Base-by-base conservation (phyloP, 35 echinoderm and acorn worm species). In the Holothuria glaberrima region DNA sequence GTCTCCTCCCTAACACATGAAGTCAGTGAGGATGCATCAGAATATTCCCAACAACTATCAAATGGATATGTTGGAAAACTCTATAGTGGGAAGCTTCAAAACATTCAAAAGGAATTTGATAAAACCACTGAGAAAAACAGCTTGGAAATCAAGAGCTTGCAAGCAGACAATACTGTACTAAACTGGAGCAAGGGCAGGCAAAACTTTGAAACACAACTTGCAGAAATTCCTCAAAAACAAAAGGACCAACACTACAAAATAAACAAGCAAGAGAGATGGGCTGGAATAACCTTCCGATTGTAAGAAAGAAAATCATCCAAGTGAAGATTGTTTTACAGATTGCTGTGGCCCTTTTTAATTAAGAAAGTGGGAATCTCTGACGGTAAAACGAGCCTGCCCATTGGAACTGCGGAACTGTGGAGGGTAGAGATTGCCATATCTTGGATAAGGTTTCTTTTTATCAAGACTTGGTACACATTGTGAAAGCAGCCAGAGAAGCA, bases 371-470 rank as follows among this genome's bases (percentile, higher is more conserved):
- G 69, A 29, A 34, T 32, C 35, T 5, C n/a, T 30, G 69, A 31
- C 5, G 25, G 32, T 32, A 31, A 30, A 31, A 34, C 29, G 69
- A 72, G 30, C 69, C 22, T 30, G 69, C 69, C 19, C 69, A 71
- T 30, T 14, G 68, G 14, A 24, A 71, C 33, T 18, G 68, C 16
- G 4, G 68, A 71, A n/a, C 27, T 30, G 28, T 30, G 0, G 68
- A 71, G 27, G 28, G 28, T 71, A 18, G 68, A 27, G 68, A 71
- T 71, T 24, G 68, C 68, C 68, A 71, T 71, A 71, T 71, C 33
- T 30, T 71, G 33, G 68, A 25, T 71, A 71, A n/a, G 6, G 68
- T 71, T 71, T 71, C 68, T 16, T 71, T 71, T 30, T 71, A 71
- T 30, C 68, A 71, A 32, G 68, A 27, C 33, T 25, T 25, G 28